These are phyloP conservation scores for Reticulitermes speratus DNA, from an alignment of 1,140 invertebrate genomes.

Conservation along the genomic window DNA sequence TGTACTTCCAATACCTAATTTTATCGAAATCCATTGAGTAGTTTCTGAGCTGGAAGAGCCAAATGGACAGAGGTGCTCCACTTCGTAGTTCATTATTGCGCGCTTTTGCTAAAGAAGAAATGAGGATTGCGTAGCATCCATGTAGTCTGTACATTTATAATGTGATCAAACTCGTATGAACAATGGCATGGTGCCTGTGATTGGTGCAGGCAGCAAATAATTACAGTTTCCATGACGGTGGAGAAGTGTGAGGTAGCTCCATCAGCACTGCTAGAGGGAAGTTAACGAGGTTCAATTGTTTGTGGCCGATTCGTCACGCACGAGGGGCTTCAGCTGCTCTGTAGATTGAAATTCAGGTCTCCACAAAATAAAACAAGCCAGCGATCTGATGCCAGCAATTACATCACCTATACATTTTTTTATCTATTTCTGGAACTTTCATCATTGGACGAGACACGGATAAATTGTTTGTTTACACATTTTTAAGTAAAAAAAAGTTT, in stretches of 20 bases:
- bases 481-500: not conserved
- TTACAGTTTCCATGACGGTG: not conserved
- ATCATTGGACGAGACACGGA: constrained; percentile 16
- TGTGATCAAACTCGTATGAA: not conserved
- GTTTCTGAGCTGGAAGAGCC: too few species aligned
- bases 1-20: too few species aligned
- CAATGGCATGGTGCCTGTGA: not conserved
- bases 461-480: constrained; percentile 19
- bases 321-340: not conserved
- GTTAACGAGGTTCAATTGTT: constrained; percentile 28
- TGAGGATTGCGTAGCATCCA: too few species aligned
- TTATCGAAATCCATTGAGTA: too few species aligned
- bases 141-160: too few species aligned
- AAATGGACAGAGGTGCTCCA: too few species aligned
- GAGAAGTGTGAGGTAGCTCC: not conserved
- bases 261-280: not conserved
- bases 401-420: not conserved
- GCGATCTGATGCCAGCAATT: not conserved
- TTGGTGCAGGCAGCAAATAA: not conserved
- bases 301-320: constrained; percentile 9
- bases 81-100: too few species aligned
- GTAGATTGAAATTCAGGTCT: not conserved
- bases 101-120: too few species aligned
- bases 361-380: not conserved
- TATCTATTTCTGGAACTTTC: constrained; percentile 1